Base-by-base conservation (phyloP, 1,140 invertebrate species). In the Drosophila nigromelanica region DNA sequence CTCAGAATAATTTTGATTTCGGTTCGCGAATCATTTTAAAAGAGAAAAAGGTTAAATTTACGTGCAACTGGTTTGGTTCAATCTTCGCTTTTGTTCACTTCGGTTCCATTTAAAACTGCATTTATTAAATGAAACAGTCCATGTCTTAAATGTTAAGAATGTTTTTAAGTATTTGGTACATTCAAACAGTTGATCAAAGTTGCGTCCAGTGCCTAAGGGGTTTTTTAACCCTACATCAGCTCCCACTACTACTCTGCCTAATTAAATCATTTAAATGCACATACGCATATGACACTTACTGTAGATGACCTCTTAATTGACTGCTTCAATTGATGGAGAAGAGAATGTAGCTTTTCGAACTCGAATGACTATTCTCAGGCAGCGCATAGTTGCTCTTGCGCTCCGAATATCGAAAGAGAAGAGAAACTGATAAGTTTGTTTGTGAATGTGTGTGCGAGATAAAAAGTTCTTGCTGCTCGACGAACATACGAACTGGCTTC, bases 281-380 rank as follows among this genome's bases (percentile, higher is more conserved):
- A 48, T 39, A 11, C 21, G 6, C 18, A 12, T 39, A 37, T 45
- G 24, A n/a, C 8, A 61, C 11, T 39, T 5, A 33, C 21, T 18
- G 14, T 35, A 35, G n/a, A 37, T 73, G 70, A 73, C 70, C 70
- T 73, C 48, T 60, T 54, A 73, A 73, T 73, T 73, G 27, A 60
- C 40, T 68, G 54, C 54, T 67, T 67, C 39, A 73, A 68, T 73
- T 73, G 70, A 54, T 40, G 21, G 33, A 43, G 47, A 35, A 55
- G 14, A 56, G 61, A 43, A 18, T 66, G 18, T 45, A 30, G 40
- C 1, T 33, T 51, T 72, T 58, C 62, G 62, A 67, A 30, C 2
- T 59, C 39, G 54, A 72, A 43, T 66, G 33, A 52, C 54, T 40
- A 69, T 1, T 60, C 15, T 7, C 39, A 37, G 39, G 43, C 43